Evolutionary conservation across 2,888 invertebrate genomes (phyloP), one percentile per base, ranked within the genome.

Genomic region (Eupithecia tripunctaria): DNA sequence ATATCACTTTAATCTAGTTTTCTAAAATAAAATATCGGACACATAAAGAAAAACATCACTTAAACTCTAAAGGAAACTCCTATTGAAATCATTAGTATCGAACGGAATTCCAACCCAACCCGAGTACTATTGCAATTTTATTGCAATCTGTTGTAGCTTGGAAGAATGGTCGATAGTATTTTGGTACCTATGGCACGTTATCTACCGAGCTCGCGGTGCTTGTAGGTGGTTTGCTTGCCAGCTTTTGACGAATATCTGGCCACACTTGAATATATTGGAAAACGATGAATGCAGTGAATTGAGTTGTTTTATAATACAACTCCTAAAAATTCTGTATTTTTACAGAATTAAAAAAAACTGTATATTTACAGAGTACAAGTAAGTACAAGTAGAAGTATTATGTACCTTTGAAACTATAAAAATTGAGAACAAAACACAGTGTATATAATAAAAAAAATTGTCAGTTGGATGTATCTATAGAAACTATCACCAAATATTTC

Each of bases 131-230:
- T 56, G 60, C 63, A 59, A 70, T 78, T 79, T 79, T 80, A 81
- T 80, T 82, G 80, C 80, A 79, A 81, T 81, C 79, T 81, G 79
- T 81, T 79, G 81, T 73, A 72, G 76, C 72, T 76, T 56, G 71
- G 73, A 77, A 36, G 32, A 79, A 80, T 81, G 80, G 77, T 78
- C 81, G 80, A 78, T 81, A 80, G 79, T 79, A 78, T 82, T n/a
- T 82, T 77, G 75, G 79, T 81, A 79, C 71, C 72, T 76, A 81
- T 81, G 83, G 82, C 83, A 84, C 83, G 84, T 84, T 84, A 86
- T 84, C 85, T 83, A 85, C 84, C 82, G 80, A 78, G 75, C 81
- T 79, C 77, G 76, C 81, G 78, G 81, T 77, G 74, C 79, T 51
- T 51, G 47, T 51, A 51, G 21, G 47, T 71, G 47, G 43, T 36